Conservation (phyloP, 92 coral and sea anemone genomes). For the Actinernus sp. region DNA sequence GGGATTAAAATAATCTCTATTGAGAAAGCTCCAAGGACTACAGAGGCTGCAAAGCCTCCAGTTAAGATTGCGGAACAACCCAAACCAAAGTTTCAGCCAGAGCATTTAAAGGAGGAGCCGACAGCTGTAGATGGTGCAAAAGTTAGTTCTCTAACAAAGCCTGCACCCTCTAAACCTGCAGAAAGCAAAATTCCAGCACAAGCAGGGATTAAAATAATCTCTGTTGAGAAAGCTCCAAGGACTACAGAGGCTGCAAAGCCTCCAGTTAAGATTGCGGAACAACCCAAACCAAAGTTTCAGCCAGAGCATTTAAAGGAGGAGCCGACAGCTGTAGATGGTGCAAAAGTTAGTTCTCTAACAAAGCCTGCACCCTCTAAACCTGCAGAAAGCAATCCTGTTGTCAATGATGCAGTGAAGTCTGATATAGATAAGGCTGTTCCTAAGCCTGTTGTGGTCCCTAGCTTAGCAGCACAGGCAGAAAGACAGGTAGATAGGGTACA, state of each 20-base stretch:
- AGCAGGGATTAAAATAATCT: no score
- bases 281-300: no score
- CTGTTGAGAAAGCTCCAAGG: no score
- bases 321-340: no score
- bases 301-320: no score
- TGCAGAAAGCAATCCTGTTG: conserved; percentile 9
- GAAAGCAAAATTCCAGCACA: no score
- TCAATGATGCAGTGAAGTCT: not conserved
- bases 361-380: no score
- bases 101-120: not conserved
- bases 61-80: not conserved
- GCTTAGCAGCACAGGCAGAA: conserved; percentile 1
- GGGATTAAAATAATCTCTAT: conserved; percentile 25
- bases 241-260: no score
- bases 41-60: conserved; percentile 4
- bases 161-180: conserved; percentile 10
- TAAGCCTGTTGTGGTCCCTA: not conserved
- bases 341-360: no score
- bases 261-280: no score
- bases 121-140: conserved; percentile 1
- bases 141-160: not conserved
- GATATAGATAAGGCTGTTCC: not conserved
- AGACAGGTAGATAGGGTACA: conserved; percentile 6
- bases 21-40: conserved; percentile 2
- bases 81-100: conserved; percentile 2